These are phyloP conservation scores for Chrysogorgia sp. DNA, from an alignment of 92 coral and sea anemone species.

Conservation along the genomic window DNA sequence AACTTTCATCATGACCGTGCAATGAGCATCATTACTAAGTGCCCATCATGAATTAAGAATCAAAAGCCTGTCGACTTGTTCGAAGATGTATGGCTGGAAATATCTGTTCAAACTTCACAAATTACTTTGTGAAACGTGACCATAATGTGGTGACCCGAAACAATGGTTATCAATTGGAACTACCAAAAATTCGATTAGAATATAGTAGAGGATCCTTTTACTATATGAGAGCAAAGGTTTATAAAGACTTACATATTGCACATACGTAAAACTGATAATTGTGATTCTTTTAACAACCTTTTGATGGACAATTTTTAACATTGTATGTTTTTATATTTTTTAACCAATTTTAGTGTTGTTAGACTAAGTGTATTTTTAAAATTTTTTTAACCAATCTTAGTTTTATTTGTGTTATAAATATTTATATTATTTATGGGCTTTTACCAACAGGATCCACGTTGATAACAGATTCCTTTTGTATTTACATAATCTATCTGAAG, in stretches of 20 bases:
- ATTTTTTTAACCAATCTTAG: too few species aligned
- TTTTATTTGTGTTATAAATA: too few species aligned
- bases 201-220: slow-evolving; percentile 18
- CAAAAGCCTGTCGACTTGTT: not conserved
- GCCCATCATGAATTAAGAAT: not conserved
- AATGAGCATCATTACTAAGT: not conserved
- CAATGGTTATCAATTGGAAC: slow-evolving; percentile 1
- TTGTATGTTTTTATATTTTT: too few species aligned
- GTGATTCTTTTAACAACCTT: too few species aligned
- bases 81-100: slow-evolving; percentile 7
- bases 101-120: slow-evolving; percentile 14
- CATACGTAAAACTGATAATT: not conserved
- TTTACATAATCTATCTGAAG: too few species aligned
- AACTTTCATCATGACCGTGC: slow-evolving; percentile 1
- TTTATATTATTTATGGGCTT: too few species aligned
- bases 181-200: slow-evolving; percentile 23
- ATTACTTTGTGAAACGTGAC: not conserved
- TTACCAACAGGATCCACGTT: too few species aligned
- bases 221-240: slow-evolving; percentile 8
- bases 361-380: too few species aligned
- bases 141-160: not conserved
- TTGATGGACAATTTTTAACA: too few species aligned
- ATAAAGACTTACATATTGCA: not conserved
- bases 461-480: too few species aligned
- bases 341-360: too few species aligned